Evolutionary conservation across 1,140 invertebrate species (phyloP).

Genomic region (Homarus americanus): DNA sequence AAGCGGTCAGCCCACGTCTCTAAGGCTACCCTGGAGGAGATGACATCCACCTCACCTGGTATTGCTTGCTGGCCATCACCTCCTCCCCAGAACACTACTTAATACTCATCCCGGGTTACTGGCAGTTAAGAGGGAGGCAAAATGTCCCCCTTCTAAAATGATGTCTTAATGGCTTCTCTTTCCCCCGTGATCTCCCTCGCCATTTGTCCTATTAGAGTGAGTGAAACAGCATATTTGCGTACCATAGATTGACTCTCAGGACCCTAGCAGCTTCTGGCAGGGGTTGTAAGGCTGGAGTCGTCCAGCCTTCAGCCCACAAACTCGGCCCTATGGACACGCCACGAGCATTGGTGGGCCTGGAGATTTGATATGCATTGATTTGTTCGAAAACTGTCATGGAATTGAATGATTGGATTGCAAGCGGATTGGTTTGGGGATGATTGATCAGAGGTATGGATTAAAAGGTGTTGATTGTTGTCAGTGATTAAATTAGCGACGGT

Average conservation of each 20-base stretch:
- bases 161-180: conserved; percentile 25
- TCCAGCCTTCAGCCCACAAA: background rate
- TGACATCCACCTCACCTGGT: background rate
- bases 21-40: background rate
- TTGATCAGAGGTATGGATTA: conserved; percentile 69
- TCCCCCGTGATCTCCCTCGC: conserved; percentile 30
- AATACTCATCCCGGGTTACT: background rate
- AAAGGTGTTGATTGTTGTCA: conserved; percentile 69
- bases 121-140: background rate
- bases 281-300: background rate
- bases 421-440: conserved; percentile 67
- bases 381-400: conserved; percentile 61
- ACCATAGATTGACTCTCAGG: conserved; percentile 34
- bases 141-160: conserved; percentile 2
- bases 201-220: conserved; percentile 60
- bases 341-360: background rate
- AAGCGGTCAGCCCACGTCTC: background rate
- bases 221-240: conserved; percentile 64
- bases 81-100: too few relatives aligned
- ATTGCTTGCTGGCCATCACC: background rate
- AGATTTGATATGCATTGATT: conserved; percentile 70
- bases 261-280: background rate
- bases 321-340: conserved; percentile 23
- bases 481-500: conserved; percentile 62
- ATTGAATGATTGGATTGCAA: conserved; percentile 70